Percentiles rank a stretch among this genome's conserved stretches.
phyloP scores from a whole-genome alignment of 2,113 vertebrate genomes.

The Bolborhynchus lineola region DNA sequence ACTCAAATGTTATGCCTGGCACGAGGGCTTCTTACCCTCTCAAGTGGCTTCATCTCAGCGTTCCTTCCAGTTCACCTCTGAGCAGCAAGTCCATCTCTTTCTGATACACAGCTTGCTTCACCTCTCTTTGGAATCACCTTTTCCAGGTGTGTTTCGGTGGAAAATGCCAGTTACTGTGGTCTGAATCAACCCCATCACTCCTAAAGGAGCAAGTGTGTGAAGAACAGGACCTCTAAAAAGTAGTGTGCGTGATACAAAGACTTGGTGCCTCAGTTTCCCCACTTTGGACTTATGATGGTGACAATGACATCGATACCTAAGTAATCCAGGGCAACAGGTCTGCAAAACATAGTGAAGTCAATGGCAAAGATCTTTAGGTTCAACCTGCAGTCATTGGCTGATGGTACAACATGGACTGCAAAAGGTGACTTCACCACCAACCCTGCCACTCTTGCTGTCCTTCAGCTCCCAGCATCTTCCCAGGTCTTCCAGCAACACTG shows the following conservation, averaged over 20 bases:
- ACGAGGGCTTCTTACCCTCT: neutral
- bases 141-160: neutral
- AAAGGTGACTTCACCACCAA: neutral
- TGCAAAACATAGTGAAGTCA: neutral
- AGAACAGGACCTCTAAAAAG: neutral
- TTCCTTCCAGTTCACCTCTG: neutral
- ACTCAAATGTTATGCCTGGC: neutral
- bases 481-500: neutral
- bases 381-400: neutral
- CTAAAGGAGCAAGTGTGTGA: accelerated
- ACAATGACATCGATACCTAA: neutral
- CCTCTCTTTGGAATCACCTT: neutral
- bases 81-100: neutral
- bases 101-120: neutral
- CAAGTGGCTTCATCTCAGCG: neutral
- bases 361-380: neutral
- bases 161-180: neutral
- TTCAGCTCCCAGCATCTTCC: neutral
- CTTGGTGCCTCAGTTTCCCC: neutral
- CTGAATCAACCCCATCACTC: neutral
- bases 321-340: neutral
- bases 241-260: neutral
- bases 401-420: neutral
- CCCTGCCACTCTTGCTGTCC: neutral
- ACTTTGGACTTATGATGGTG: neutral